Evolutionary conservation across 1,140 invertebrate species (phyloP), one percentile per base, ranked within the genome.

Genomic region (Bombus turneri): DNA sequence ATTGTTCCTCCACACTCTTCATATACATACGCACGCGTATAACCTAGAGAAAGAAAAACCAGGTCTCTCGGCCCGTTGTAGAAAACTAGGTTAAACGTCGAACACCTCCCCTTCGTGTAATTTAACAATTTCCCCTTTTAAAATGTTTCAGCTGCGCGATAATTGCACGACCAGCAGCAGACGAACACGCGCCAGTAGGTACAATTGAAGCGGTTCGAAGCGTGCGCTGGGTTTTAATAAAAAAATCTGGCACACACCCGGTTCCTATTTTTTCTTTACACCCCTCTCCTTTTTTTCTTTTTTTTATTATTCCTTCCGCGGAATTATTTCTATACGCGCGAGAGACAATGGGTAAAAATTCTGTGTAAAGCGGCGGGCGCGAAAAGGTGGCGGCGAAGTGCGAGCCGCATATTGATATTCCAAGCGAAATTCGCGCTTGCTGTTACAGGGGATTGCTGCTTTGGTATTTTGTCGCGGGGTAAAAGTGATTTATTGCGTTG

Each of bases 101-200:
- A 76, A 57, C 68, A 39, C 75, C 18, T 71, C 66, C 66, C 39
- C 41, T n/a, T 31, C 43, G 47, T 71, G 82, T 84, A 84, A 84
- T 79, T 84, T 79, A 84, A 79, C 82, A 84, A 79, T 84, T 84
- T 84, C 82, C 66, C 57, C 82, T 66, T 53, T 79, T 71, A 84
- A 84, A 84, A 79, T 59, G 82, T 84, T 84, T 71, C 82, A 71
- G 37, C 82, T 39, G 31, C 39, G 53, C 47, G 34, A 84, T 84
- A 84, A 84, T 84, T 84, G 41, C 82, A n/a, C 12, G 13, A 22
- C 64, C 22, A 34, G 28, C 15, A 41, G 59, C 41, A 37, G 57
- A 18, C 4, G 47, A 57, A 59, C 79, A 81, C 47, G 53, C 47
- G 37, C 37, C 25, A 8, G 69, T 15, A 57, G 39, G 13, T 25